Evolutionary conservation across 1,140 invertebrate species (phyloP).

Genomic region (Apis laboriosa): DNA sequence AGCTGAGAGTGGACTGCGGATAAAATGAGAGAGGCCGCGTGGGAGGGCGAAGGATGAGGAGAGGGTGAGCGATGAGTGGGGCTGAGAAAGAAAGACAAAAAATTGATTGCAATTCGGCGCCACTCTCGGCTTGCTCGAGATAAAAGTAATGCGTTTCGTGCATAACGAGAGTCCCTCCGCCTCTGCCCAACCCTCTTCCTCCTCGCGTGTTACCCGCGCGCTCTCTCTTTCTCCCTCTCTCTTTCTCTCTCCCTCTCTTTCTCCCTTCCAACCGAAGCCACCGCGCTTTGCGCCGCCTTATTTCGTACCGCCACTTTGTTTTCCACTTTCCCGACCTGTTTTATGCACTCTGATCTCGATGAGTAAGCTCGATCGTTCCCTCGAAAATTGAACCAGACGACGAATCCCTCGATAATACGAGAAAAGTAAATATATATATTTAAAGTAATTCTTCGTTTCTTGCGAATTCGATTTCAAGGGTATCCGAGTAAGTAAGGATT

Average conservation of each 20-base stretch:
- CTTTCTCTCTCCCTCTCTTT: background rate
- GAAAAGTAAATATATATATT: background rate
- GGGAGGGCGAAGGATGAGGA: conserved; percentile 13
- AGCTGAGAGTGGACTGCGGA: conserved; percentile 65
- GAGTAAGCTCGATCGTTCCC: conserved; percentile 4
- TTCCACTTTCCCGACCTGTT: conserved; percentile 22
- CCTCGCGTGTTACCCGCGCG: conserved; percentile 61
- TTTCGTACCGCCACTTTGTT: conserved; percentile 50
- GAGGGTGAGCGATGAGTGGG: conserved; percentile 63
- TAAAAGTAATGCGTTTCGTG: conserved; percentile 75
- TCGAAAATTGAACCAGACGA: background rate
- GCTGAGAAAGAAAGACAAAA: conserved; percentile 70
- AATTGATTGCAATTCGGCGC: conserved; percentile 78
- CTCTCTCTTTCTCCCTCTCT: conserved; percentile 8
- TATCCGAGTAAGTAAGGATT: no score
- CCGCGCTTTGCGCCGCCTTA: conserved; percentile 55
- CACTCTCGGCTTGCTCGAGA: conserved; percentile 70
- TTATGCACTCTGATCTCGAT: background rate
- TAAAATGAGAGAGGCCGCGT: conserved; percentile 42
- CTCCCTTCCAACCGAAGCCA: conserved; percentile 18
- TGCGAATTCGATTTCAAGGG: no score
- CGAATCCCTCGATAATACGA: background rate
- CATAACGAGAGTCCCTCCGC: conserved; percentile 70
- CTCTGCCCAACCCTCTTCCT: conserved; percentile 51
- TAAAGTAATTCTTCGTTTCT: no score